A percentile compares a stretch with the other conserved stretches of the same genome.
Conservation (phyloP, 1,140 invertebrate genomes). For the Cydia strobilella region DNA sequence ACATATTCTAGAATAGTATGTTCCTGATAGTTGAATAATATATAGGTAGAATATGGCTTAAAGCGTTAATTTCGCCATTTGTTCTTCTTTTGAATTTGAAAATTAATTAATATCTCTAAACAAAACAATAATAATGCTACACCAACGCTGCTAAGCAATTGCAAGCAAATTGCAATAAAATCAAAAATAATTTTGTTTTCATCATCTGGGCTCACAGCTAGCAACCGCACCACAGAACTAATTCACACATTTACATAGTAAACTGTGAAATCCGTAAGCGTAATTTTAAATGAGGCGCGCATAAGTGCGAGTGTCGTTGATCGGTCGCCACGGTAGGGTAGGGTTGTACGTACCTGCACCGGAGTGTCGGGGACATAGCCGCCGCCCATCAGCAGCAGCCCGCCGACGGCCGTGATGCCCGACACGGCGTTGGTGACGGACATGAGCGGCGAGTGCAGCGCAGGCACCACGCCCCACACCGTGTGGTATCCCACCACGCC, state of each 20-base stretch:
- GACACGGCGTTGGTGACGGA: constrained; percentile 96
- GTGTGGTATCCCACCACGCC: constrained; percentile 95
- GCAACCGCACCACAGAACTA: no score
- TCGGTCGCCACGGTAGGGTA: no score
- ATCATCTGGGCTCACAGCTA: no score
- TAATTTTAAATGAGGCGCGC: no score
- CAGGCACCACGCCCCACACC: constrained; percentile 95
- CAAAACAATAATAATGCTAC: no score
- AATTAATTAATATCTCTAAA: no score
- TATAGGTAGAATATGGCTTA: neutral
- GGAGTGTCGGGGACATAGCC: constrained; percentile 84
- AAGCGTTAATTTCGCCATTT: neutral
- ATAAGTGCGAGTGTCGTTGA: neutral
- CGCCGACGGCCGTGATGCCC: constrained; percentile 94
- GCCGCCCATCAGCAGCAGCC: constrained; percentile 90
- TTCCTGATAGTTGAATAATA: neutral
- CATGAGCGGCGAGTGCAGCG: constrained; percentile 95
- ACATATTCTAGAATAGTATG: neutral
- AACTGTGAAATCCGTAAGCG: neutral
- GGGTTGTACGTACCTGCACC: constrained; percentile 77
- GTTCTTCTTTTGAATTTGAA: neutral
- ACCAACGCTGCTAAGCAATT: no score
- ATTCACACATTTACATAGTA: no score
- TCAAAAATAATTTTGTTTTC: no score
- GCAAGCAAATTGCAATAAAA: no score